Base-by-base conservation (phyloP, 2,797 vertebrate genomes). In the Babyrousa celebensis region DNA sequence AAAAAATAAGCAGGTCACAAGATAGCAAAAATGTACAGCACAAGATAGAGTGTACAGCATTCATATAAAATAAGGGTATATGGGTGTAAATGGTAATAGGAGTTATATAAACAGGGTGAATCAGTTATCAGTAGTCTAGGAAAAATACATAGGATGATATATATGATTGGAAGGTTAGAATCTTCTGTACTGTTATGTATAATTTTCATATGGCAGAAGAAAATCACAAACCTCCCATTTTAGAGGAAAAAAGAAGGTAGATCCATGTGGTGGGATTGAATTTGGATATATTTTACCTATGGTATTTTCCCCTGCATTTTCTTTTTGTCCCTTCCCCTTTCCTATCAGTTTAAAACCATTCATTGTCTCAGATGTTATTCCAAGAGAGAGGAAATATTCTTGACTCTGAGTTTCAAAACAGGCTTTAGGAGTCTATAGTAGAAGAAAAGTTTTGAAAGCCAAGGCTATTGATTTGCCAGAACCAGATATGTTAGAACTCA, bases 361-460 rank as follows among this genome's bases (percentile, higher is more conserved):
- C 80, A 79, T 40, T 67, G 48, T 43, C 65, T 94, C 63, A 71
- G 62, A 71, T 48, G 68, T 67, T 72, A 85, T 77, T 92, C 52
- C 29, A 65, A 85, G 43, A 79, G 52, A 54, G 43, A 54, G 27
- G 16, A 80, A 96, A 65, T 67, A 72, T 40, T 68, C 40, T 89
- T 67, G 65, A 48, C 78, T 96, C 93, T 96, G 20, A 94, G 56
- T 95, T 92, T 96, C 85, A 74, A 92, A 96, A 88, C 89, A 85
- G 20, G 29, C 32, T 40, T 17, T 91, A 56, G 58, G 54, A 29
- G 40, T 32, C 25, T 48, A 32, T 86, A 89, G 58, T 63, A 93
- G 60, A 94, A 43, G 85, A 83, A 95, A 94, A 75, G 2, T 3
- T 82, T 95, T 96, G 85, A 96, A 96, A 94, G 58, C n/a, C 40